Evolutionary conservation across 2,797 vertebrate genomes (phyloP).

Genomic region (Pampus argenteus): DNA sequence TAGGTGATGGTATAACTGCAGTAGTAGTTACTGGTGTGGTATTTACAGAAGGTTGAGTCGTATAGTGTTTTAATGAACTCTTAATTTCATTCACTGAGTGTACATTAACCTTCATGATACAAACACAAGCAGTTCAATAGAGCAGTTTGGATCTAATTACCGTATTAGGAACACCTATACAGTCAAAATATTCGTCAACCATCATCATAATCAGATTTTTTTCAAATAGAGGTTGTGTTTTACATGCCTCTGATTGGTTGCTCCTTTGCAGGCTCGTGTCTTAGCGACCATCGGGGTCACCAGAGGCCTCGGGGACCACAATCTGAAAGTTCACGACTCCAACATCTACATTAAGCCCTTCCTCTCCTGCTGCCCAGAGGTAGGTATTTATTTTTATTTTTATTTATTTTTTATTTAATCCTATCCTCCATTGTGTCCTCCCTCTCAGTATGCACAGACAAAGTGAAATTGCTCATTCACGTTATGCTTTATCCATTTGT

Average conservation of each 20-base stretch:
- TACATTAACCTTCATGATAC: not conserved
- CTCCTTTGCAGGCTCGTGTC: slow-evolving; percentile 90
- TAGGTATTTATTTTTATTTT: slow-evolving; percentile 67
- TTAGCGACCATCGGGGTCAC: slow-evolving; percentile 98
- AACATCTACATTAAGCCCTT: slow-evolving; percentile 99
- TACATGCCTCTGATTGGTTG: not conserved
- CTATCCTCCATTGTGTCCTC: not conserved
- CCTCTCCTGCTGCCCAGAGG: slow-evolving; percentile 97
- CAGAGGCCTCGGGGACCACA: slow-evolving; percentile 96
- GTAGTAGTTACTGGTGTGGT: not conserved
- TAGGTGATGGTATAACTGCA: not conserved
- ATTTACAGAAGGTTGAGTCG: not conserved
- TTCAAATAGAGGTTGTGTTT: not conserved
- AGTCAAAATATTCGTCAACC: slow-evolving; percentile 3
- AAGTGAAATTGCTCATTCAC: not conserved
- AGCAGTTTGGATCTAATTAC: not conserved
- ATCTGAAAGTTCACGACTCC: slow-evolving; percentile 96
- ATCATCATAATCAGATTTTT: too few species aligned
- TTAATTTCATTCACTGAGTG: not conserved
- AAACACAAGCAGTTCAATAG: not conserved
- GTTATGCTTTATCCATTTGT: not conserved
- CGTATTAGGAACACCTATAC: not conserved
- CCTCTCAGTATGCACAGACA: not conserved
- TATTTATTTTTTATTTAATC: not conserved
- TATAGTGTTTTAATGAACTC: slow-evolving; percentile 9